Percentiles rank a stretch among this genome's conserved stretches.
These are phyloP conservation scores for Eubucco bourcierii DNA, from an alignment of 2,113 vertebrate genomes.

Conservation along the genomic window DNA sequence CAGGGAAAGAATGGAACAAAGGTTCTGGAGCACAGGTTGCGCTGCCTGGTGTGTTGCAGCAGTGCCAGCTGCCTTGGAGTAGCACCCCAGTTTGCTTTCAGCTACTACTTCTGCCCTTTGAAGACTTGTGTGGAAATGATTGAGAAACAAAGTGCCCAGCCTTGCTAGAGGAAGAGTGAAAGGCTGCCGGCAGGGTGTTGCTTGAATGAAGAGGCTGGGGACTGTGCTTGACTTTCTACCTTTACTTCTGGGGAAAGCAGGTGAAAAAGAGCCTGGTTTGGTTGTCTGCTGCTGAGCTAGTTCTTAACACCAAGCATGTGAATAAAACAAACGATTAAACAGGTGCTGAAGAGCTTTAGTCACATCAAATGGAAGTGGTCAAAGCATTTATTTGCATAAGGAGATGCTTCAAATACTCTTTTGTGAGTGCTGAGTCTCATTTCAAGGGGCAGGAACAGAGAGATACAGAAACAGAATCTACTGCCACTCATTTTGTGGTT, in stretches of 20 bases:
- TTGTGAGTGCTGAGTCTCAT: background rate
- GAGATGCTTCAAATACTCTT: background rate
- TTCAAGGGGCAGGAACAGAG: background rate
- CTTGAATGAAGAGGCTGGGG: background rate
- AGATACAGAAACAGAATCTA: background rate
- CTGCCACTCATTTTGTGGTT: background rate
- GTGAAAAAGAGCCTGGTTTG: background rate
- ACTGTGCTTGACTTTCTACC: background rate
- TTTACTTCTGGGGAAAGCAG: background rate
- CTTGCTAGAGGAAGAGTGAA: background rate
- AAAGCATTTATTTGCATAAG: background rate
- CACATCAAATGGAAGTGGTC: background rate
- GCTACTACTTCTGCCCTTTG: background rate
- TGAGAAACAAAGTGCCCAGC: background rate
- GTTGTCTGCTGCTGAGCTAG: background rate
- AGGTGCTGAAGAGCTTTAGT: background rate
- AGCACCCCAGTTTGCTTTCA: background rate
- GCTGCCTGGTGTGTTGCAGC: background rate
- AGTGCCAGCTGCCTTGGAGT: background rate
- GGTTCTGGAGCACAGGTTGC: background rate
- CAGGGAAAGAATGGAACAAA: background rate
- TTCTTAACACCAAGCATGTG: background rate
- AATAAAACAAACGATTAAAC: background rate
- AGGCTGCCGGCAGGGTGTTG: background rate
- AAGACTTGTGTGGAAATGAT: background rate